Base-by-base conservation (phyloP, 1,140 invertebrate genomes). In the Nixonia krombeini region DNA sequence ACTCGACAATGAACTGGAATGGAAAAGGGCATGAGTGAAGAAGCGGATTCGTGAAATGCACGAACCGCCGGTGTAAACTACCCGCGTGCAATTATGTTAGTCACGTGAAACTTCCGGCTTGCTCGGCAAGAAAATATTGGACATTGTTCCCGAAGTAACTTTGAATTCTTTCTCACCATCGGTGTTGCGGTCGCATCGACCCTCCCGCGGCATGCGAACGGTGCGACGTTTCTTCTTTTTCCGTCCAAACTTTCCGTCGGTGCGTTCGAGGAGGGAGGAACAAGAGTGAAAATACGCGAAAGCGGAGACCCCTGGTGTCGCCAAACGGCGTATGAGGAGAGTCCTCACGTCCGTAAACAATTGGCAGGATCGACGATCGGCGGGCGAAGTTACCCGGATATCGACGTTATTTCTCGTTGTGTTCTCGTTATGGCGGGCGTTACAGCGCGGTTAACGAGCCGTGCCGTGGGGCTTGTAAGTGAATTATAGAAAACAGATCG, bases 11-110 rank as follows among this genome's bases (percentile, higher is more conserved):
- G 74, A 72, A 65, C 59, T 51, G 46, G 71, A 76, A 72, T 71
- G 44, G 44, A 33, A 26, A 47, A 47, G 23, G 13, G 42, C 18
- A 46, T 52, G 50, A 63, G 42, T 49, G 51, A 50, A 23, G 25
- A 67, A 76, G 75, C 74, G 72, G 75, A 76, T 78, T 78, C 65
- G 72, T 77, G 74, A 73, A 75, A 75, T 67, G 73, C 68, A 76
- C 66, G 72, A 73, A 65, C 63, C 70, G 65, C 59, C 73, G 68
- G 57, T 47, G 51, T 53, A 72, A 75, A 68, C 59, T 53, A 72
- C 71, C 25, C n/a, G 25, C 25, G 25, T 26, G 25, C 4, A 26
- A 26, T 26, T 26, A 26, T 9, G 9, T 26, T 26, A 9, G 25
- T 26, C 4, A 26, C n/a, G n/a, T n/a, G n/a, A n/a, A n/a, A n/a